Evolutionary conservation across 2,113 vertebrate species (phyloP).

Genomic region (Myotis brandtii): DNA sequence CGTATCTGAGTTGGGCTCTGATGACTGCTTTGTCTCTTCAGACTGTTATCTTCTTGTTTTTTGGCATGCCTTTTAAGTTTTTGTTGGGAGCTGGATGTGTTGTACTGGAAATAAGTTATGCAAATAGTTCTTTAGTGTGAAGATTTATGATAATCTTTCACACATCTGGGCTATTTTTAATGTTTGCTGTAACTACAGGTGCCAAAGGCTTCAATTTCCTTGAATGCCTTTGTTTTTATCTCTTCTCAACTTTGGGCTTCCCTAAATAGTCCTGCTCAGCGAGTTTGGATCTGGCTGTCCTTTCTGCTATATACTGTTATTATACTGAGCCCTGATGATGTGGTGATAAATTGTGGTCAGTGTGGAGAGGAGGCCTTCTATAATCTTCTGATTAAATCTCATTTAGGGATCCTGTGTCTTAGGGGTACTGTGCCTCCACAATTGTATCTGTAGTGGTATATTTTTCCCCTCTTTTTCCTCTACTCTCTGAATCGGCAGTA

Average conservation of each 20-base stretch:
- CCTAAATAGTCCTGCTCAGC: background rate
- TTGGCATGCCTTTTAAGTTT: background rate
- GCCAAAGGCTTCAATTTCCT: background rate
- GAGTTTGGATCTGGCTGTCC: background rate
- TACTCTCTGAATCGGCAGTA: background rate
- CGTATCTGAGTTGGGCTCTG: background rate
- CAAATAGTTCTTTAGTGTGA: background rate
- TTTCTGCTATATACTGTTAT: background rate
- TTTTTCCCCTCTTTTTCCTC: rapidly evolving
- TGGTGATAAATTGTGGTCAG: background rate
- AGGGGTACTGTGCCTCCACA: background rate
- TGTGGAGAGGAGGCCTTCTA: background rate
- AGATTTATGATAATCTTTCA: background rate
- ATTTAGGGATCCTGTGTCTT: background rate
- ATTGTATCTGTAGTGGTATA: background rate
- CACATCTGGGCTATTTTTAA: background rate
- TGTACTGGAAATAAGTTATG: background rate
- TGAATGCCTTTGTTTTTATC: background rate
- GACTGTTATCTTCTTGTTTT: background rate
- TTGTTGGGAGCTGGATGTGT: background rate
- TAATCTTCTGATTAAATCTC: background rate
- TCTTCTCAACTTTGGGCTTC: background rate
- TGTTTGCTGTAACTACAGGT: background rate
- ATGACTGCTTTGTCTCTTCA: background rate
- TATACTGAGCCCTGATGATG: background rate